These are phyloP conservation scores for Homarus gammarus DNA, from an alignment of 2,888 invertebrate species.

Conservation along the genomic window DNA sequence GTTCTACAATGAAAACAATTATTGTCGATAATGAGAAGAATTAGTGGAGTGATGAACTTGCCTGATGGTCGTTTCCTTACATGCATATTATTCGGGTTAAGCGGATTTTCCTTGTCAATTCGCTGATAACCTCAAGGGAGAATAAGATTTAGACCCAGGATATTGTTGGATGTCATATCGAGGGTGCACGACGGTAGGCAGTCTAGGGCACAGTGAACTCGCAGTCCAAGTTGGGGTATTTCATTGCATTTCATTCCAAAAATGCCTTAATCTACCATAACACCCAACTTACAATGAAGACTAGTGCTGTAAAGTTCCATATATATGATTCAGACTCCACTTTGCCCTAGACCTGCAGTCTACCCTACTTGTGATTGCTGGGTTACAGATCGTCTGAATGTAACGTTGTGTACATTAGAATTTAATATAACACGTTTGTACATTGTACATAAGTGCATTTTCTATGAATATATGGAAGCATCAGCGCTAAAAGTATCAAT, in stretches of 20 bases:
- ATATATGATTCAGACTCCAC: constrained; percentile 28
- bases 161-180: constrained; percentile 22
- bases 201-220: constrained; percentile 24
- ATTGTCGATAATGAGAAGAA: constrained; percentile 14
- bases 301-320: neutral
- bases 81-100: constrained; percentile 35
- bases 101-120: constrained; percentile 63
- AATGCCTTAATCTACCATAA: constrained; percentile 12
- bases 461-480: constrained; percentile 63
- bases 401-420: constrained; percentile 54
- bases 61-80: constrained; percentile 19
- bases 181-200: constrained; percentile 32
- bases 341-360: constrained; percentile 12
- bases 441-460: constrained; percentile 62
- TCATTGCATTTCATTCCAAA: constrained; percentile 48
- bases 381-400: constrained; percentile 51
- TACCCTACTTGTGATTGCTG: constrained; percentile 62
- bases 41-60: constrained; percentile 8
- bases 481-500: constrained; percentile 42
- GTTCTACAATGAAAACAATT: neutral
- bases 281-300: neutral
- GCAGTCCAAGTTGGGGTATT: neutral
- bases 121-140: constrained; percentile 52
- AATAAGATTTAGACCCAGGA: constrained; percentile 4
- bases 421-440: constrained; percentile 48